Conservation (phyloP, 2,888 invertebrate genomes). For the Loripinus fragilis region DNA sequence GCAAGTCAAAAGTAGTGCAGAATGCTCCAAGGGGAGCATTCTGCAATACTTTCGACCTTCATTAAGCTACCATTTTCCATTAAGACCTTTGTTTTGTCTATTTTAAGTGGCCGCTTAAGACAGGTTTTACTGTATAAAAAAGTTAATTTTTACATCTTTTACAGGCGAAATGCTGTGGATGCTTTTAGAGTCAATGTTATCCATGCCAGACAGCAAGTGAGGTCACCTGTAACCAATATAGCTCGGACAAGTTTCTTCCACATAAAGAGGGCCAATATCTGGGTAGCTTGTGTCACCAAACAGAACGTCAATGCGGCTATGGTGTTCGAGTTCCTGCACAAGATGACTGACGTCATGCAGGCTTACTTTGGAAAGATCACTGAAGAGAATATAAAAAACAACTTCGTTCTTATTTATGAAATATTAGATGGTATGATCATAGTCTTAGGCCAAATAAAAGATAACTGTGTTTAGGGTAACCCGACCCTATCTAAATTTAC, state of each 20-base stretch:
- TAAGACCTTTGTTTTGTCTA: too few species aligned
- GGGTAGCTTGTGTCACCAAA: conserved; percentile 99
- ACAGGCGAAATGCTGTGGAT: conserved; percentile 96
- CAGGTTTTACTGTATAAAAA: too few species aligned
- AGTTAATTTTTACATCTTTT: too few species aligned
- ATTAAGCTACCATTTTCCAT: too few species aligned
- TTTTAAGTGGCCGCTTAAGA: too few species aligned
- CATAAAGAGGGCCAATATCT: conserved; percentile 98
- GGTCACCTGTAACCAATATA: conserved; percentile 99
- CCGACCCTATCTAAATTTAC: too few species aligned
- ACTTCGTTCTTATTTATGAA: conserved; percentile 99
- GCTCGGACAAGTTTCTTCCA: conserved; percentile 99
- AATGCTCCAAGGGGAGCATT: too few species aligned
- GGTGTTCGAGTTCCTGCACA: conserved; percentile 99
- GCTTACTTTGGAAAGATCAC: conserved; percentile 99
- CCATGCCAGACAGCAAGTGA: conserved; percentile 97
- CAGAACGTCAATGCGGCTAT: conserved; percentile 99
- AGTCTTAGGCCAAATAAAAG: too few species aligned
- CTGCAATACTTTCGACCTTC: too few species aligned
- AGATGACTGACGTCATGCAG: conserved; percentile 97
- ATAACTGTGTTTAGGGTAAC: too few species aligned
- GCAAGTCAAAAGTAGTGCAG: too few species aligned
- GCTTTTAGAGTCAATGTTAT: conserved; percentile 99
- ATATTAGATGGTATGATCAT: conserved; percentile 96
- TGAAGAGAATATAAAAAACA: conserved; percentile 99